Conservation (phyloP, 1,140 invertebrate species). For the Monomorium pharaonis region DNA sequence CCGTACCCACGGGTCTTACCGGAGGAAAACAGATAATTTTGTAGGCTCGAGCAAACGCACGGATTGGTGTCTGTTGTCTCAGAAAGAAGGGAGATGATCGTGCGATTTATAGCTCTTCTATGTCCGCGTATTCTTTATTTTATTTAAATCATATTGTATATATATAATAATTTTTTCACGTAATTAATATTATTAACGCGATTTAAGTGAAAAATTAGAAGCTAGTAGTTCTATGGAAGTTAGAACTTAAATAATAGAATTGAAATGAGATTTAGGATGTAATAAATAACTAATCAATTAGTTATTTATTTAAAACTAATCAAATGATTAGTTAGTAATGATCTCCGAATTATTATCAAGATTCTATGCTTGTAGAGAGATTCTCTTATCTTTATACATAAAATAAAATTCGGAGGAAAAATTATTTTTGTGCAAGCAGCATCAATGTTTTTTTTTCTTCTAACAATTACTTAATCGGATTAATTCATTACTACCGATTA, state of each 20-base stretch:
- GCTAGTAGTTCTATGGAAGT: background rate
- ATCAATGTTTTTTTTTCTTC: background rate
- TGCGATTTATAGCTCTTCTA: background rate
- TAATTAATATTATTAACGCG: background rate
- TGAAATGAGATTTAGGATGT: background rate
- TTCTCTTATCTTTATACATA: background rate
- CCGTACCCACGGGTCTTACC: conserved; percentile 81
- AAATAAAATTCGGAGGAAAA: background rate
- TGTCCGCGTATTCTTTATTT: background rate
- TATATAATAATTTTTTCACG: background rate
- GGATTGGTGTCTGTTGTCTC: background rate
- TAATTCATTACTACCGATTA: background rate
- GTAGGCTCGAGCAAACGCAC: conserved; percentile 44
- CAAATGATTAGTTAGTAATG: background rate
- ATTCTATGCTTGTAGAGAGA: background rate
- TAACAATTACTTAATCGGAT: background rate
- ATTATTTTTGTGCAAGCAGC: background rate
- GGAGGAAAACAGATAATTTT: conserved; percentile 72
- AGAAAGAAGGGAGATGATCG: background rate
- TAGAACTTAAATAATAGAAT: background rate
- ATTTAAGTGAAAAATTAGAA: background rate
- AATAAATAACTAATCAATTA: background rate
- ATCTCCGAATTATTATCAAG: background rate
- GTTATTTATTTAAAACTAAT: no score
- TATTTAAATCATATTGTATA: background rate